Conservation (phyloP, 2,797 vertebrate genomes). For the Phataginus tetradactyla region DNA sequence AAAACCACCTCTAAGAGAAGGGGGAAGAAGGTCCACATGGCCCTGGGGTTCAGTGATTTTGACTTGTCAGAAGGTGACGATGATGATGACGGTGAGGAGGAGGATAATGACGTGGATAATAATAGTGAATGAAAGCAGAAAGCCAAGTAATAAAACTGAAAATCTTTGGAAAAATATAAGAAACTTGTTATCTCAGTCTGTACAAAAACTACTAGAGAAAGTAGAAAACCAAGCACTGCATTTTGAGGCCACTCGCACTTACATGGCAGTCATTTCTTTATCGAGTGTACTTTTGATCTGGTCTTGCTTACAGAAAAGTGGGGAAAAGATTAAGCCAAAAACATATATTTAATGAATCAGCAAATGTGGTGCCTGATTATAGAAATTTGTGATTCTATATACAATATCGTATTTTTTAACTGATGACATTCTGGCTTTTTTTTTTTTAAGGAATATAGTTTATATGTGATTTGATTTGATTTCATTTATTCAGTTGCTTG, state of each 20-base stretch:
- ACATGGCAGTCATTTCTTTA: constrained; percentile 77
- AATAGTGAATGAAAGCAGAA: constrained; percentile 87
- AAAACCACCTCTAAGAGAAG: constrained; percentile 97
- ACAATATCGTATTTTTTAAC: constrained; percentile 64
- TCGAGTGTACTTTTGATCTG: constrained; percentile 73
- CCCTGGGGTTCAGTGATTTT: constrained; percentile 94
- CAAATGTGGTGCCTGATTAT: constrained; percentile 85
- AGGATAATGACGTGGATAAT: constrained; percentile 88
- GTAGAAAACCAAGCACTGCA: constrained; percentile 52
- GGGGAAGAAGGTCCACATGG: constrained; percentile 97
- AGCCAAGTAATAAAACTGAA: constrained; percentile 80
- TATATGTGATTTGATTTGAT: constrained; percentile 73
- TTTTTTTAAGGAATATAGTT: constrained; percentile 54
- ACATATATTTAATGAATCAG: constrained; percentile 69
- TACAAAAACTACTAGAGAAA: constrained; percentile 83
- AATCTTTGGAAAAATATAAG: constrained; percentile 68
- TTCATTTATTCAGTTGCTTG: constrained; percentile 73
- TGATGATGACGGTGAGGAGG: constrained; percentile 85
- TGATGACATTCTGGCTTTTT: constrained; percentile 68
- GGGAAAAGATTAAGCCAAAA: constrained; percentile 65
- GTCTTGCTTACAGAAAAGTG: constrained; percentile 82
- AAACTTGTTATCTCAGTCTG: constrained; percentile 85
- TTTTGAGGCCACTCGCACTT: constrained; percentile 81
- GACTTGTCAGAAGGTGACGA: constrained; percentile 94
- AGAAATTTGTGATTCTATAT: constrained; percentile 81